Base-by-base conservation (phyloP, 2,113 vertebrate genomes). In the Anarhynchus alexandrinus region DNA sequence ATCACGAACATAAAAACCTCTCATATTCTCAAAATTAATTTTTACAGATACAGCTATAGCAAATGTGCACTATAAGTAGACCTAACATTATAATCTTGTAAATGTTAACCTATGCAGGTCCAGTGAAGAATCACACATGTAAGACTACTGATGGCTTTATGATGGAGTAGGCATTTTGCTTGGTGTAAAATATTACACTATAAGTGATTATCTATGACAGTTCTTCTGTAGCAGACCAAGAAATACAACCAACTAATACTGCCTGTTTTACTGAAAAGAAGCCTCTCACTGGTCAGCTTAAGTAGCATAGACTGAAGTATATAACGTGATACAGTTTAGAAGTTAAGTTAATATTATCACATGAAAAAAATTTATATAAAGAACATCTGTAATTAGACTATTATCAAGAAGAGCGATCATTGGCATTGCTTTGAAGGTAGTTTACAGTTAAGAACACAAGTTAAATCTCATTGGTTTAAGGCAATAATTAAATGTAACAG, bases 121-220 rank as follows among this genome's bases (percentile, higher is more conserved):
- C n/a, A 79, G 52, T 4, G 13, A 71, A 22, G 47, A 61, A 83
- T 40, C 23, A 1, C 0, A 0, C 16, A 6, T 12, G 10, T 36
- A 15, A 91, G 22, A 45, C 32, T 23, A 20, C 22, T 45, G n/a
- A 49, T 20, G 45, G 38, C 55, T 55, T 76, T 51, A 9, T 6
- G 12, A 34, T 6, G 12, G 11, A 83, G 42, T 1, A 61, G 12
- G 6, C 22, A 18, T 26, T 62, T 43, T 21, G 13, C 34, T 8
- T 25, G 27, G 16, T 22, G 40, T 36, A 43, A 36, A 67, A 78
- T 20, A 43, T 8, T 5, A 11, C 13, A 6, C 11, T 57, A 0
- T 2, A 22, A 11, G 27, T 15, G 19, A 30, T 38, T 29, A n/a
- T 2, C 4, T 5, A 5, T 1, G 5, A 43, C 15, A 52, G 27